Conservation (phyloP, 1,140 invertebrate species). For the Drosophila equinoxialis region DNA sequence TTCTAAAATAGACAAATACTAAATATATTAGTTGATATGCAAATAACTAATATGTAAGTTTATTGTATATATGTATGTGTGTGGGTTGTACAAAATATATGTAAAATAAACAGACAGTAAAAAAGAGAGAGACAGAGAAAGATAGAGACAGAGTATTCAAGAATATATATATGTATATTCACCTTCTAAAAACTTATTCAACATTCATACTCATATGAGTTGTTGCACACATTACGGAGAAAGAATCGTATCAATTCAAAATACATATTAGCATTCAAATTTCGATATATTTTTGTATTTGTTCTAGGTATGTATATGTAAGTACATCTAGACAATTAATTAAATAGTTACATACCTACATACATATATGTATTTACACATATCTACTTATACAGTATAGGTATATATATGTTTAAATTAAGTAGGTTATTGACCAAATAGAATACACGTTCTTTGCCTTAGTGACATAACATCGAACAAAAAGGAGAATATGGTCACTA, state of each 20-base stretch:
- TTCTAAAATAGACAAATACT: background rate
- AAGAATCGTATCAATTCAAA: too few relatives aligned
- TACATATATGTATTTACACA: too few relatives aligned
- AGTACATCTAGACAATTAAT: background rate
- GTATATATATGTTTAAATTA: background rate
- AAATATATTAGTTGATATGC: background rate
- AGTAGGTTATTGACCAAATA: background rate
- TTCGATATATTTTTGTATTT: background rate
- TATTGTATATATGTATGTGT: background rate
- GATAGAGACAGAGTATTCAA: background rate
- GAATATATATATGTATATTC: conserved; percentile 13
- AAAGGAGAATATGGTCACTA: background rate
- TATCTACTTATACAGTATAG: too few relatives aligned
- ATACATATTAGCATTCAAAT: background rate
- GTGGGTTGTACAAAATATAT: background rate
- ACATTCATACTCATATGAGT: background rate
- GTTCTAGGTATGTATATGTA: too few relatives aligned
- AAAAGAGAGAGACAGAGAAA: too few relatives aligned
- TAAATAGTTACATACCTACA: background rate
- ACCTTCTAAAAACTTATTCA: conserved; percentile 21
- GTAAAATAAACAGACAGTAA: background rate
- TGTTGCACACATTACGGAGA: too few relatives aligned
- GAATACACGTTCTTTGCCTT: background rate
- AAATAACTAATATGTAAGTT: background rate
- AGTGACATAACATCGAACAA: conserved; percentile 2